Percentiles rank a stretch among this genome's conserved stretches.
These are phyloP conservation scores for Drosophila parthenogenetica DNA, from an alignment of 2,888 invertebrate species.

Conservation along the genomic window DNA sequence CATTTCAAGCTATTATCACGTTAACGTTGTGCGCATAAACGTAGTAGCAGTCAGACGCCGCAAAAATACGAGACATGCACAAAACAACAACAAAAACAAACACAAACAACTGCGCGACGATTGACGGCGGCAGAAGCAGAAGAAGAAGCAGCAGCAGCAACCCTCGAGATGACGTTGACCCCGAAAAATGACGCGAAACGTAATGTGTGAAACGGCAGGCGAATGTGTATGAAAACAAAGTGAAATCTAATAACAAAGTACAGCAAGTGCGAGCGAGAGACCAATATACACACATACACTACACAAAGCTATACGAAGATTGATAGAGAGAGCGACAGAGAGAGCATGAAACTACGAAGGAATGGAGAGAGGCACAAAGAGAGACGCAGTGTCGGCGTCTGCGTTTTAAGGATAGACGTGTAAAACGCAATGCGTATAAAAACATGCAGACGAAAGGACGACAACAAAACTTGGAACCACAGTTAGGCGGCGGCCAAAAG, in stretches of 20 bases:
- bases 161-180: constrained; percentile 83
- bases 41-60: constrained; percentile 38
- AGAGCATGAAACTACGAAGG: constrained; percentile 5
- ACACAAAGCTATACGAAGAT: neutral
- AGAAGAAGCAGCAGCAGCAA: constrained; percentile 64
- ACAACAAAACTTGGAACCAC: constrained; percentile 55
- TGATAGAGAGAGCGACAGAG: constrained; percentile 9
- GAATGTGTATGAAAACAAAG: constrained; percentile 79
- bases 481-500: constrained; percentile 56
- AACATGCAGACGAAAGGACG: constrained; percentile 72
- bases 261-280: constrained; percentile 57
- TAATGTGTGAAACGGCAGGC: constrained; percentile 74
- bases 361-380: constrained; percentile 6
- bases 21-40: constrained; percentile 47
- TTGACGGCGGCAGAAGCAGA: constrained; percentile 45
- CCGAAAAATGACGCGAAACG: constrained; percentile 80
- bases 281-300: constrained; percentile 21
- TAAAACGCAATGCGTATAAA: constrained; percentile 77
- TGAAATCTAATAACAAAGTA: constrained; percentile 74
- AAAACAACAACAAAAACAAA: constrained; percentile 45
- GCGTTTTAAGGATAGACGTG: constrained; percentile 73
- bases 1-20: constrained; percentile 35
- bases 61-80: constrained; percentile 54
- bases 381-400: constrained; percentile 48
- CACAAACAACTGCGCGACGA: constrained; percentile 60